A percentile compares a stretch with the other conserved stretches of the same genome.
Conservation (phyloP, 35 echinoderm and acorn worm species). For the Apostichopus parvimensis region DNA sequence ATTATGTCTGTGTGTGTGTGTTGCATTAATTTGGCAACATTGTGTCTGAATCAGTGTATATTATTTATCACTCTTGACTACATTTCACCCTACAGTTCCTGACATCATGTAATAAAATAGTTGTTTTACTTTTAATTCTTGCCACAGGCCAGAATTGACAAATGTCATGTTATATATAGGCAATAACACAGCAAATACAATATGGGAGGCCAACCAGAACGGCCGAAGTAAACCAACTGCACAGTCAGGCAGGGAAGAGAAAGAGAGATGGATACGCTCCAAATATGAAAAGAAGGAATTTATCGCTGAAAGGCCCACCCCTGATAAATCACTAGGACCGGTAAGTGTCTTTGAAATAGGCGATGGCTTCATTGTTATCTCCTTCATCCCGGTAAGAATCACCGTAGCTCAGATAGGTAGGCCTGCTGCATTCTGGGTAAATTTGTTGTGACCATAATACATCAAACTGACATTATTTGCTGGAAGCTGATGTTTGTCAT, state of each 20-base stretch:
- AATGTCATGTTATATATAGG: conserved; percentile 83
- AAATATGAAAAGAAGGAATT: conserved; percentile 98
- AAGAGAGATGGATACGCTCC: conserved; percentile 90
- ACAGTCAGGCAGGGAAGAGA: conserved; percentile 81
- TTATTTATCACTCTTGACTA: too few species aligned
- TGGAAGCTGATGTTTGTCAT: too few species aligned
- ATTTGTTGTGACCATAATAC: too few species aligned
- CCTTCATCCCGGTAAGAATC: too few species aligned
- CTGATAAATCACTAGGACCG: conserved; percentile 85
- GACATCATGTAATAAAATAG: not conserved
- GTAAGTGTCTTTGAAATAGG: conserved; percentile 48
- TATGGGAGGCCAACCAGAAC: conserved; percentile 85
- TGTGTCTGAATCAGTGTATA: too few species aligned
- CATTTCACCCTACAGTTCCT: not conserved
- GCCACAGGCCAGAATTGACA: conserved; percentile 78
- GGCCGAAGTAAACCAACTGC: conserved; percentile 69
- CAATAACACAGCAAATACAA: conserved; percentile 79
- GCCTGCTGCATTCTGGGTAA: too few species aligned
- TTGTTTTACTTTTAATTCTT: not conserved
- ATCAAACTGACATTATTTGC: too few species aligned
- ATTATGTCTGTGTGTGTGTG: too few species aligned
- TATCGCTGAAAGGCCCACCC: conserved; percentile 69
- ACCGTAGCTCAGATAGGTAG: too few species aligned
- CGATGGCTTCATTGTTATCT: too few species aligned
- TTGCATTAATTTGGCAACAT: too few species aligned